Base-by-base conservation (phyloP, 2,888 invertebrate species). In the Calliopum simillimum region DNA sequence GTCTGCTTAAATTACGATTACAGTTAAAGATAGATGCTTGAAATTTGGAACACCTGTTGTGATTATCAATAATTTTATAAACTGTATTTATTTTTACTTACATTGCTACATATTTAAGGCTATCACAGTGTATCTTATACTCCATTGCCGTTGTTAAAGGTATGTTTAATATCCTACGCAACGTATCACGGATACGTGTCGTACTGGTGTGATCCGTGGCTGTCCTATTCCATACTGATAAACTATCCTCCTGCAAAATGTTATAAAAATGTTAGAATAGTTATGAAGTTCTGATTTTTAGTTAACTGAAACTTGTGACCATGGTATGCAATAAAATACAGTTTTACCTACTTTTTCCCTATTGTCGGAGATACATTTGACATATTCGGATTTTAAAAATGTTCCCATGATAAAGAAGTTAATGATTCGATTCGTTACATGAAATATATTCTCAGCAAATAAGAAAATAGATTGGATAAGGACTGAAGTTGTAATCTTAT, bases 221-320 rank as follows among this genome's bases (percentile, higher is more conserved):
- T 77, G 96, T 97, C 86, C 95, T 92, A 88, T 98, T 98, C 98
- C 99, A 99, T 80, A 99, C 92, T 76, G 97, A 96, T 82, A 99
- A 91, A 85, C 97, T 94, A 85, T 98, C 98, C 88, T 98, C 98
- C 94, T 96, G 76, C 23, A 55, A 64, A 33, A 49, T n/a, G n/a
- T 69, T 33, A 67, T 3, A 16, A 2, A 33, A 65, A 68, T 64
- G 59, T 16, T 16, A 43, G 12, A 23, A 13, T 1, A 14, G 12
- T 59, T 11, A 3, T 43, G 2, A n/a, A 2, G 3, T 43, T 41
- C n/a, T 44, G 5, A 61, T 46, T 14, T 3, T 21, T 8, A 65
- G 19, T 21, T 8, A 65, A n/a, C 23, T 58, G 58, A 41, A 59
- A 59, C 58, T 67, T 21, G 33, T 33, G 67, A 51, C 47, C 58